Evolutionary conservation across 2,888 invertebrate genomes (phyloP).

Genomic region (Trimorus sp.): DNA sequence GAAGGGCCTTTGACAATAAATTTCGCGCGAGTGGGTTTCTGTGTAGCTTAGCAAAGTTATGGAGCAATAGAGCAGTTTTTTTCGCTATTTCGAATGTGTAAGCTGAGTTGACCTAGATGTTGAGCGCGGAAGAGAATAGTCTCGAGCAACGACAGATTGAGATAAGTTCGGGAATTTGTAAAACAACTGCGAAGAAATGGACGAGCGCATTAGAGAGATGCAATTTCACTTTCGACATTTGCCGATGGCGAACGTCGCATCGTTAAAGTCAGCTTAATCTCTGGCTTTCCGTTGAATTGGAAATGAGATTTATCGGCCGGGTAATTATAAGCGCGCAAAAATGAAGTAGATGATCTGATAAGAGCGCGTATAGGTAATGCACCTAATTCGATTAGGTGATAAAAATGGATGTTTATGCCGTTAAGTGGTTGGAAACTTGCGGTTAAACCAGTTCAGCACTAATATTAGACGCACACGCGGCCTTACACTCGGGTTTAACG

Average conservation of each 20-base stretch:
- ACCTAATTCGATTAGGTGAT: constrained; percentile 36
- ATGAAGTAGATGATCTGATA: constrained; percentile 13
- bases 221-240: constrained; percentile 21
- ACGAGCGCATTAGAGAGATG: neutral
- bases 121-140: too few species aligned
- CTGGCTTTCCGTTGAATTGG: neutral
- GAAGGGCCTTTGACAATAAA: too few species aligned
- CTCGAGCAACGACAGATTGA: too few species aligned
- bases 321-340: constrained; percentile 30
- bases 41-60: too few species aligned
- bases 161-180: too few species aligned
- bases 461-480: constrained; percentile 28
- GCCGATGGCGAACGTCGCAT: too few species aligned
- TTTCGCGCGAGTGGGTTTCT: too few species aligned
- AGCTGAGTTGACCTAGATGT: too few species aligned
- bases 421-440: constrained; percentile 37
- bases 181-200: too few species aligned
- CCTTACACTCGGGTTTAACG: constrained; percentile 29
- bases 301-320: constrained; percentile 12
- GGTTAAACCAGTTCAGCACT: constrained; percentile 47
- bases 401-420: constrained; percentile 43
- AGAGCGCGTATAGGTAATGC: constrained; percentile 13
- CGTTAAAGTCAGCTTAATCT: neutral
- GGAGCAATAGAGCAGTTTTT: too few species aligned
- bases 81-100: too few species aligned